phyloP scores from a whole-genome alignment of 1,140 invertebrate species.

The Diorhabda carinulata region DNA sequence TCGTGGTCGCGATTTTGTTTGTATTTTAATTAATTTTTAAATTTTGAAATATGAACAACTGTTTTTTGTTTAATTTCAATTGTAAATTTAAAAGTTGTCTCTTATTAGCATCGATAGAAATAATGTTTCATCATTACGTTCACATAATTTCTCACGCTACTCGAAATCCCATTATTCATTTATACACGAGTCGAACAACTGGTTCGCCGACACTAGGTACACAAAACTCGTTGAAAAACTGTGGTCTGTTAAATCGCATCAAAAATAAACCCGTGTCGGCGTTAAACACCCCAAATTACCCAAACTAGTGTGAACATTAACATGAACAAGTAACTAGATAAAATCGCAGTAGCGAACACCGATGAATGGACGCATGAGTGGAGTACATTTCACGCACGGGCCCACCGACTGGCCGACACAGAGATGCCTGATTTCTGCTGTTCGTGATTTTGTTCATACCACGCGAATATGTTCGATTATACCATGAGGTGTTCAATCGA shows the following conservation, averaged over 20 bases:
- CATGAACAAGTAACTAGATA: constrained; percentile 32
- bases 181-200: constrained; percentile 2
- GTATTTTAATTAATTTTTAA: too few species aligned
- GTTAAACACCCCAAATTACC: constrained; percentile 28
- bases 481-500: too few species aligned
- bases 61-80: too few species aligned
- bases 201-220: neutral
- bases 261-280: constrained; percentile 24
- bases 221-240: constrained; percentile 11
- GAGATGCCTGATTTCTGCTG: constrained; percentile 22
- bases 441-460: neutral
- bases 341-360: constrained; percentile 23
- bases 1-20: too few species aligned
- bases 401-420: constrained; percentile 24
- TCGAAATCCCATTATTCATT: neutral
- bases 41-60: too few species aligned
- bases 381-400: constrained; percentile 28
- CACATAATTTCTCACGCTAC: neutral
- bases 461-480: neutral
- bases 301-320: constrained; percentile 32
- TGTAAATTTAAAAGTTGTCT: too few species aligned
- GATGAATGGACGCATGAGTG: constrained; percentile 28
- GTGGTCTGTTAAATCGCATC: constrained; percentile 22
- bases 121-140: neutral
- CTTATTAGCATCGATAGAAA: neutral